A percentile compares a stretch with the other conserved stretches of the same genome.
These are phyloP conservation scores for Neolamprologus modestus DNA, from an alignment of 2,113 vertebrate genomes.

Conservation along the genomic window DNA sequence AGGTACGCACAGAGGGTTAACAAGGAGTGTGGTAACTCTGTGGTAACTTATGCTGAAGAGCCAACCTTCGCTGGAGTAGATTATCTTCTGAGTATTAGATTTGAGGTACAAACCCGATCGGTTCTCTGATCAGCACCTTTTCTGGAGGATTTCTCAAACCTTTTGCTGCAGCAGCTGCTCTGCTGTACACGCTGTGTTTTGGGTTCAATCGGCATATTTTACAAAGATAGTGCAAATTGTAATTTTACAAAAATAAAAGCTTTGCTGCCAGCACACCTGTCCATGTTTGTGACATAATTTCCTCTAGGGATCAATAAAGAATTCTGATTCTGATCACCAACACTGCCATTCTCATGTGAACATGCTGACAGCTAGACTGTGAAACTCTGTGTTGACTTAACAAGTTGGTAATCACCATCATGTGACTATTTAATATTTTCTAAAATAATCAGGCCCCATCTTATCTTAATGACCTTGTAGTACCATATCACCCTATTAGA, in stretches of 20 bases:
- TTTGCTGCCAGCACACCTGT: background rate
- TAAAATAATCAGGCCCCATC: too few relatives aligned
- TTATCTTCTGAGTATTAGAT: accelerated
- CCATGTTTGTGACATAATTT: background rate
- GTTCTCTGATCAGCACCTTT: background rate
- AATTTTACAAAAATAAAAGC: background rate
- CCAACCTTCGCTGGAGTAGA: background rate
- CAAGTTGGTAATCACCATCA: too few relatives aligned
- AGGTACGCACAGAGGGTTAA: accelerated
- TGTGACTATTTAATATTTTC: background rate
- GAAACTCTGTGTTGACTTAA: background rate
- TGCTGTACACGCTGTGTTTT: background rate
- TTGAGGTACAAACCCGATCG: accelerated
- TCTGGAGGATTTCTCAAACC: background rate
- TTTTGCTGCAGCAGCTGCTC: background rate
- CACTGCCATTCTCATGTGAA: background rate
- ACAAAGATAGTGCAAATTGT: background rate
- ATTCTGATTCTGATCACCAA: background rate
- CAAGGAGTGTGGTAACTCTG: background rate
- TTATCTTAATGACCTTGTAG: too few relatives aligned
- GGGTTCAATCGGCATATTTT: background rate
- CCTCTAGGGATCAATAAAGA: background rate
- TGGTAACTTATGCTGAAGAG: background rate
- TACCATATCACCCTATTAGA: too few relatives aligned
- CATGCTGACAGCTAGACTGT: background rate